phyloP scores from a whole-genome alignment of 2,113 vertebrate genomes.

The Cryptotis parvus region DNA sequence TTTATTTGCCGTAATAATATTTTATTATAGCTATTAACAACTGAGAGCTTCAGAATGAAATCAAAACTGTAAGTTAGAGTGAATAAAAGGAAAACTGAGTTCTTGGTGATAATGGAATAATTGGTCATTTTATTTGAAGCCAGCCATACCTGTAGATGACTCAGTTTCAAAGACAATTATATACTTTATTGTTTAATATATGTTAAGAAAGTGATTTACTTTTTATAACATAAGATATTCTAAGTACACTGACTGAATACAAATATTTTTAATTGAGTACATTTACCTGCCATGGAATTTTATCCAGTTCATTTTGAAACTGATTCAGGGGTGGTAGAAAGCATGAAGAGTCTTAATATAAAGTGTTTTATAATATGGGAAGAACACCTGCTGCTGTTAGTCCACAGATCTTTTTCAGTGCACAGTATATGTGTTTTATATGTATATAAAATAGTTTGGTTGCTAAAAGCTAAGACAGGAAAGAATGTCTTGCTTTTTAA shows the following conservation, averaged over 20 bases:
- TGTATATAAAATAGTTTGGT: background rate
- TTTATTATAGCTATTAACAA: too few species aligned
- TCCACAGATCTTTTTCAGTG: background rate
- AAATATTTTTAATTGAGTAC: background rate
- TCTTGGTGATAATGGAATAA: background rate
- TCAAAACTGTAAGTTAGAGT: background rate
- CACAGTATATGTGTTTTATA: background rate
- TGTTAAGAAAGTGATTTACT: background rate
- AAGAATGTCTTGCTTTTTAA: background rate
- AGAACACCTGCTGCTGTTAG: background rate
- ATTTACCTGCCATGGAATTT: background rate
- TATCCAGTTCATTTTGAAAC: conserved; percentile 4
- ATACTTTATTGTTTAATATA: background rate
- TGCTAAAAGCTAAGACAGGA: background rate
- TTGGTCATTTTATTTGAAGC: background rate
- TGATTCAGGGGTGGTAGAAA: background rate
- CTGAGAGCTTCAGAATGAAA: too few species aligned
- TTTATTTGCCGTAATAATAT: background rate
- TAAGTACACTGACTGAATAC: background rate
- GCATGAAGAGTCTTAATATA: background rate
- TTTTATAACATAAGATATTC: background rate
- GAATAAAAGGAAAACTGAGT: background rate
- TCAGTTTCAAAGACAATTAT: background rate
- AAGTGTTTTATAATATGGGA: background rate
- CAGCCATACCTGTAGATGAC: background rate